A percentile compares a stretch with the other conserved stretches of the same genome.
Evolutionary conservation across 2,113 vertebrate genomes (phyloP).

Genomic region (Hippocampus barbouri): DNA sequence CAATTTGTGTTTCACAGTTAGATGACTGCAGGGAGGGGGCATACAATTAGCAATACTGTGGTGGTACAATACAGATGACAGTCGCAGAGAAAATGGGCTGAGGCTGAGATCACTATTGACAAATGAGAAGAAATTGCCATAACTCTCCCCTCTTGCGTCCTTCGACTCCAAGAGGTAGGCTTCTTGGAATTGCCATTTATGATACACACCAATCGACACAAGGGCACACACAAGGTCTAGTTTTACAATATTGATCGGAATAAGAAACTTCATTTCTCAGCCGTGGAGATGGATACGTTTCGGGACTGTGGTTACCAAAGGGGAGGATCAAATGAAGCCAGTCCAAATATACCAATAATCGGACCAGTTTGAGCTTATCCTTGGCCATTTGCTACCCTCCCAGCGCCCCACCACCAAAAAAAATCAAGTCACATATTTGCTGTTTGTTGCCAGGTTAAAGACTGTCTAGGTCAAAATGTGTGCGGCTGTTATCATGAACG

Average conservation of each 20-base stretch:
- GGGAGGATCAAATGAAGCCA: neutral
- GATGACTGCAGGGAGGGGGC: constrained; percentile 33
- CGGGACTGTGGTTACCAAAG: constrained; percentile 1
- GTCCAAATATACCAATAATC: too few relatives aligned
- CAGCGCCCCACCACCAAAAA: too few relatives aligned
- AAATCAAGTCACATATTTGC: too few relatives aligned
- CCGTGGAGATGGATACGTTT: constrained; percentile 10
- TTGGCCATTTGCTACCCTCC: too few relatives aligned
- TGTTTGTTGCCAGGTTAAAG: too few relatives aligned
- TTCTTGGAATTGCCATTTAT: constrained; percentile 8
- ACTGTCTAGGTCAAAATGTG: neutral
- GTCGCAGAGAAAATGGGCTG: neutral
- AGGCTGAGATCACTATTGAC: constrained; percentile 13
- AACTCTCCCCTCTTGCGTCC: neutral
- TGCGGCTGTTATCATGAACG: neutral
- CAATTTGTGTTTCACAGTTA: constrained; percentile 55
- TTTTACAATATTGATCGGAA: constrained; percentile 18
- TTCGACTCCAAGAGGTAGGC: constrained; percentile 6
- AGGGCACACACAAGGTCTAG: neutral
- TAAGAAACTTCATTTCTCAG: constrained; percentile 3
- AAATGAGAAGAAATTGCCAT: constrained; percentile 5
- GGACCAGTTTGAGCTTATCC: too few relatives aligned
- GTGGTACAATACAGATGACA: too few relatives aligned
- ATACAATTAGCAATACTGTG: too few relatives aligned
- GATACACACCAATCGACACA: constrained; percentile 5